A percentile compares a stretch with the other conserved stretches of the same genome.
phyloP scores from a whole-genome alignment of 1,140 invertebrate genomes.

The Melanaphis sacchari region DNA sequence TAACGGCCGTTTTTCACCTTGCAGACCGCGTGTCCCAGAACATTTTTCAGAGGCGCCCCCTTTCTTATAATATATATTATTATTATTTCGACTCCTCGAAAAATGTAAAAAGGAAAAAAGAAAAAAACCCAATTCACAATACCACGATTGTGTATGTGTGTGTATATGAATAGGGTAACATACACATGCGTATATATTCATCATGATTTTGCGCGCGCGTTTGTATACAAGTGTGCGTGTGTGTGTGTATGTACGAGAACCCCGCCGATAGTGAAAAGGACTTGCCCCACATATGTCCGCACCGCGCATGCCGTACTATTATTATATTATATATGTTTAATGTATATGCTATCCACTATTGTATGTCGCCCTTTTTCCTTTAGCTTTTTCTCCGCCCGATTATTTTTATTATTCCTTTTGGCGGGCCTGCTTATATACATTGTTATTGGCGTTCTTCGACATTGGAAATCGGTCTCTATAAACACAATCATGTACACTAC shows the following conservation, averaged over 20 bases:
- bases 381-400: conserved; percentile 26
- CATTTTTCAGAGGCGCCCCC: not conserved
- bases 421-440: not conserved
- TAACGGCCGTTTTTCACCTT: conserved; percentile 57
- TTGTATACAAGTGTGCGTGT: not conserved
- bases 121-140: not conserved
- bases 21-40: not conserved
- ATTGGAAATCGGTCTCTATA: conserved; percentile 25
- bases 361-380: conserved; percentile 53
- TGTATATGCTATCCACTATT: conserved; percentile 42
- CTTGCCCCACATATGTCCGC: conserved; percentile 25
- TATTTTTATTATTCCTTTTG: conserved; percentile 27
- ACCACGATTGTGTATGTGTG: not conserved
- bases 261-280: conserved; percentile 22
- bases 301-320: not conserved
- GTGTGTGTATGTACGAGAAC: not conserved
- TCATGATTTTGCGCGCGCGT: not conserved
- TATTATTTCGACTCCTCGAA: conserved; percentile 47
- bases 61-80: not conserved
- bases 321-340: not conserved
- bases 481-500: not conserved
- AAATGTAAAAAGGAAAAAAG: not conserved
- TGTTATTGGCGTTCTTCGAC: conserved; percentile 39
- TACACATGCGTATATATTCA: not conserved
- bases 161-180: not conserved